Percentiles rank a stretch among this genome's conserved stretches.
phyloP scores from a whole-genome alignment of 1,140 invertebrate species.

The Tetramorium simillimum region DNA sequence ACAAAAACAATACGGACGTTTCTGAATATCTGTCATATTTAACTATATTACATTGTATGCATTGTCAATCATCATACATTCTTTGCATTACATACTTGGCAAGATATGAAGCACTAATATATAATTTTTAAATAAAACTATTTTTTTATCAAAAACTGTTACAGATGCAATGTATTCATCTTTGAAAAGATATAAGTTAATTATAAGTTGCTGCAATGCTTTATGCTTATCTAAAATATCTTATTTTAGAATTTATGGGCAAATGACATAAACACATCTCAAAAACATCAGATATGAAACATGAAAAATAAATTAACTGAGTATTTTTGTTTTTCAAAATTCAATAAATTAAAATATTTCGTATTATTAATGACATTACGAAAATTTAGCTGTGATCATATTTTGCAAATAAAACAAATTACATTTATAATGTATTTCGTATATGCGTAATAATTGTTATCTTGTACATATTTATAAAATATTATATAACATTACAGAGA shows the following conservation, averaged over 20 bases:
- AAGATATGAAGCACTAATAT: background rate
- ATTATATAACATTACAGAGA: background rate
- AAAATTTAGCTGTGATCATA: background rate
- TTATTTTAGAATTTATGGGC: background rate
- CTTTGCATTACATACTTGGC: background rate
- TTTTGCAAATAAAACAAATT: background rate
- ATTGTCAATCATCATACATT: background rate
- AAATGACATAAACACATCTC: background rate
- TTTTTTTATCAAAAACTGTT: background rate
- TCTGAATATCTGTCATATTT: constrained; percentile 8
- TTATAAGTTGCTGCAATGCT: background rate
- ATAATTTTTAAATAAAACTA: background rate
- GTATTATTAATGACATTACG: background rate
- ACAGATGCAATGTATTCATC: background rate
- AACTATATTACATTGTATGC: background rate
- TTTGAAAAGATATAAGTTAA: background rate
- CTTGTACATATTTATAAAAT: background rate
- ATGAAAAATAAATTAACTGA: background rate
- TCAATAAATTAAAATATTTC: too few species aligned
- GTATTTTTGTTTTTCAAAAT: background rate
- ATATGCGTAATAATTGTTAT: background rate
- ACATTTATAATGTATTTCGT: background rate
- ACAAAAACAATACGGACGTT: background rate
- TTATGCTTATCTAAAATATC: background rate
- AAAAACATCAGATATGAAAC: background rate